Conservation (phyloP, 2,113 vertebrate species). For the Phaethornis superciliosus region DNA sequence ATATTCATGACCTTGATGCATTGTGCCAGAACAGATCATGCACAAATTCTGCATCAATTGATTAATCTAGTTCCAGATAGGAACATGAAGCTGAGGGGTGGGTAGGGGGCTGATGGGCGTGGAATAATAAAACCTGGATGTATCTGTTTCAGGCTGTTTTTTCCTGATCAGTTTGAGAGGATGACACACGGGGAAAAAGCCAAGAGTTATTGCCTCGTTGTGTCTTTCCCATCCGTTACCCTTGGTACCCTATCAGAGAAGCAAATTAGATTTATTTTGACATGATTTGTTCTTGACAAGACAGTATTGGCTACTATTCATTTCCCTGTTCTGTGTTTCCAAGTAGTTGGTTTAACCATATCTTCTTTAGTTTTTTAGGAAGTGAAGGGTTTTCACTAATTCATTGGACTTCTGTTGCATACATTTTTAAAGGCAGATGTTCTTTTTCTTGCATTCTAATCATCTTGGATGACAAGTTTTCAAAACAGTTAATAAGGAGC, state of each 20-base stretch:
- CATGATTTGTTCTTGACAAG: background rate
- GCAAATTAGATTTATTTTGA: background rate
- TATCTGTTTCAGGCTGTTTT: background rate
- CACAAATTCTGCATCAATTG: background rate
- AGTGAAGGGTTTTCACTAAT: background rate
- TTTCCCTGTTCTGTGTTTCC: background rate
- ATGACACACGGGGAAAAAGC: background rate
- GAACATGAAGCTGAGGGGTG: background rate
- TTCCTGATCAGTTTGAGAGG: background rate
- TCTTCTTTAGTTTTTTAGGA: background rate
- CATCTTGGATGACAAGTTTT: background rate
- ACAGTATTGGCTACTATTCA: background rate
- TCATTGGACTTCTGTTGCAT: background rate
- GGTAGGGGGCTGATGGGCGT: too few species aligned
- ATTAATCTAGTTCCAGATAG: background rate
- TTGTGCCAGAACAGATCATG: background rate
- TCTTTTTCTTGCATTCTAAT: background rate
- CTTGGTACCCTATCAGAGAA: background rate
- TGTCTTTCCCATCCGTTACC: background rate
- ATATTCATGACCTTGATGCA: background rate
- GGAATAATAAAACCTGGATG: background rate
- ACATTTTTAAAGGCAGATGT: background rate
- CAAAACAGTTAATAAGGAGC: background rate
- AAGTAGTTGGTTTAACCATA: background rate
- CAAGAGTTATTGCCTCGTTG: background rate